Percentiles rank a stretch among this genome's conserved stretches.
Evolutionary conservation across 1,140 invertebrate genomes (phyloP).

Genomic region (Eupeodes corollae): DNA sequence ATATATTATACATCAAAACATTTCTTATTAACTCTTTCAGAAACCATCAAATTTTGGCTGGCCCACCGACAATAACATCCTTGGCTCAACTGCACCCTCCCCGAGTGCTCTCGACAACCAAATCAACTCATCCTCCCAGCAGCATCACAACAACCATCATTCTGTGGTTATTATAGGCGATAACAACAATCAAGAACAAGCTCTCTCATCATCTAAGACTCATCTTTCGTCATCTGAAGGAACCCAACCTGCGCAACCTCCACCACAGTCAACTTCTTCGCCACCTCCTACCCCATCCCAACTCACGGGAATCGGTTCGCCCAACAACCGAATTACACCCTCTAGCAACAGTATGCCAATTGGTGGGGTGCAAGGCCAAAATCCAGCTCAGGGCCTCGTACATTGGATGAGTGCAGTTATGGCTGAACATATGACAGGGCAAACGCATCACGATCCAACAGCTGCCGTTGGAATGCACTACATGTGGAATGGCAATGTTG

Average conservation of each 20-base stretch:
- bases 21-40: neutral
- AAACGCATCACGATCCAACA: conserved; percentile 49
- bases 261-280: conserved; percentile 12
- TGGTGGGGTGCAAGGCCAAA: conserved; percentile 43
- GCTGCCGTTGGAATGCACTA: conserved; percentile 53
- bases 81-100: neutral
- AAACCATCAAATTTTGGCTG: conserved; percentile 4
- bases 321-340: neutral
- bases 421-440: conserved; percentile 65
- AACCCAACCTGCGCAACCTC: conserved; percentile 5
- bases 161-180: neutral
- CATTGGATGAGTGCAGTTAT: conserved; percentile 73
- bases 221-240: neutral
- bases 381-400: conserved; percentile 57
- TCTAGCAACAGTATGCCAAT: conserved; percentile 31
- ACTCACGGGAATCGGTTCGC: conserved; percentile 7
- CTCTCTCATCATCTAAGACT: neutral
- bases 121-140: neutral
- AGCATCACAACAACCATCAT: no score
- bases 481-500: conserved; percentile 53
- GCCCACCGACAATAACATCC: conserved; percentile 1
- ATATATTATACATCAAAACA: no score
- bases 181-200: neutral
- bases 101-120: neutral
- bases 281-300: conserved; percentile 1